Percentiles rank a stretch among this genome's conserved stretches.
These are phyloP conservation scores for Chironomus striatipennis DNA, from an alignment of 1,140 invertebrate species.

Conservation along the genomic window DNA sequence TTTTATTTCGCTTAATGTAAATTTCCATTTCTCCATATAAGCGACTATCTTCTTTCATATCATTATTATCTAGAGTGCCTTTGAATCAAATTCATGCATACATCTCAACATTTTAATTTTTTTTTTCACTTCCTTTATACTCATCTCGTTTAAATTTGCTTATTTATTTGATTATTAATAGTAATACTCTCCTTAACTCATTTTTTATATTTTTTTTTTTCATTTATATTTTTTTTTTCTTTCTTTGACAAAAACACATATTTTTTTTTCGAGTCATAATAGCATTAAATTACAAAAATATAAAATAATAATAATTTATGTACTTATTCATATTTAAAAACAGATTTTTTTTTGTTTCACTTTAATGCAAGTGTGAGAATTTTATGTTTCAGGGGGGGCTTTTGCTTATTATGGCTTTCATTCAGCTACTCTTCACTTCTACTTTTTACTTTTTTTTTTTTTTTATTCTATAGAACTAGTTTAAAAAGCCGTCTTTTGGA, in stretches of 20 bases:
- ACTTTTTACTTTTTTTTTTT: too few species aligned
- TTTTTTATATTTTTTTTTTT: too few species aligned
- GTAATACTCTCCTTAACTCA: too few species aligned
- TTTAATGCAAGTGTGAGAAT: background rate
- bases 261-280: background rate
- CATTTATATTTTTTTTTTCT: background rate
- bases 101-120: too few species aligned
- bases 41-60: too few species aligned
- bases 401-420: slow-evolving; percentile 8
- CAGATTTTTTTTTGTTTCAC: background rate
- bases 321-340: slow-evolving; percentile 15
- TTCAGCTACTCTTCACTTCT: background rate
- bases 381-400: background rate
- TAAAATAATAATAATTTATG: background rate
- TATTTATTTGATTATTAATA: too few species aligned
- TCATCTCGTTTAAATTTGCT: background rate
- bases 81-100: background rate
- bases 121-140: background rate
- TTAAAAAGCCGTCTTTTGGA: too few species aligned
- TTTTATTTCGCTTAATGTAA: too few species aligned
- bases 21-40: too few species aligned
- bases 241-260: background rate
- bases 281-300: background rate
- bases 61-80: too few species aligned
- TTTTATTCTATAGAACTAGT: too few species aligned